These are phyloP conservation scores for Lymantria monacha DNA, from an alignment of 2,888 invertebrate genomes.

Conservation along the genomic window DNA sequence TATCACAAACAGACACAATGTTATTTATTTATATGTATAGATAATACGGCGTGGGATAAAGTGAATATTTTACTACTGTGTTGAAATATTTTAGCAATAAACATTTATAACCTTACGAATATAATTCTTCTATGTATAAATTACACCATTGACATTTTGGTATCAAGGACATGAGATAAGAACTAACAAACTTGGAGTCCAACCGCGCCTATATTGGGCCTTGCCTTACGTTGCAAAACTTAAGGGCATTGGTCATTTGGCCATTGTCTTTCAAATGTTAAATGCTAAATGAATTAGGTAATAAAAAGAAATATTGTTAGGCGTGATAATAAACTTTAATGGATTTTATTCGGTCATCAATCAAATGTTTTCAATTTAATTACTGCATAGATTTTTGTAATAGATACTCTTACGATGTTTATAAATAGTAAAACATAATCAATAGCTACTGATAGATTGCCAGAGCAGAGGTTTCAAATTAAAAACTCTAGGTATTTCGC, in stretches of 20 bases:
- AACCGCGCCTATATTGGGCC: not conserved
- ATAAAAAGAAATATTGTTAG: conserved; percentile 8
- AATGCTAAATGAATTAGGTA: conserved; percentile 8
- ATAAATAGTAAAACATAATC: not conserved
- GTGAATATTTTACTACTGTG: too few species aligned
- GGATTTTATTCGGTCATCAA: conserved; percentile 2
- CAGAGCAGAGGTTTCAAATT: too few species aligned
- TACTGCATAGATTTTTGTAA: not conserved
- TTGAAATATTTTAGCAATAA: too few species aligned
- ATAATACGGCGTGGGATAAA: too few species aligned
- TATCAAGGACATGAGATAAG: not conserved
- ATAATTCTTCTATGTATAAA: not conserved
- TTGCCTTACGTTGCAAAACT: conserved; percentile 1
- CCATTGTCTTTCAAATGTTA: conserved; percentile 8
- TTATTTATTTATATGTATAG: too few species aligned
- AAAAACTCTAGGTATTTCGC: too few species aligned
- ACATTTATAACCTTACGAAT: too few species aligned
- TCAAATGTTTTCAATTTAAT: not conserved
- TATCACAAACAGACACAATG: too few species aligned
- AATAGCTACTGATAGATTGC: too few species aligned
- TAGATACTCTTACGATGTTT: not conserved
- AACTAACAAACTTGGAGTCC: not conserved
- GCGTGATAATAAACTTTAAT: conserved; percentile 1
- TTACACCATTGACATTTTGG: not conserved
- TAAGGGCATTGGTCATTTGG: conserved; percentile 10